Evolutionary conservation across 1,140 invertebrate genomes (phyloP).

Genomic region (Drosophila sp.): DNA sequence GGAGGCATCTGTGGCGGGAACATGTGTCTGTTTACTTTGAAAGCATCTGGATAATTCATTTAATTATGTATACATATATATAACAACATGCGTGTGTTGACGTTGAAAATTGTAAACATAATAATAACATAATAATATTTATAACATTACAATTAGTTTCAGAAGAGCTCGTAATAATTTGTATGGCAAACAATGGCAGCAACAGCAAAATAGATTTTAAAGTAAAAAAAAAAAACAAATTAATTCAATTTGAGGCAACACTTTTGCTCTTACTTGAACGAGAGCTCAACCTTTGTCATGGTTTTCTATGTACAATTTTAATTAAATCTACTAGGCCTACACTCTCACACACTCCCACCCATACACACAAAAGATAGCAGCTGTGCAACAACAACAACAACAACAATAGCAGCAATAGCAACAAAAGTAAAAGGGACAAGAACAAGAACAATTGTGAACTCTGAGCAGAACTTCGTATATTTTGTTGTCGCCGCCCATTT

Average conservation of each 20-base stretch:
- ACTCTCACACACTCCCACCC: slow-evolving; percentile 12
- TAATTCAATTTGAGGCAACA: slow-evolving; percentile 40
- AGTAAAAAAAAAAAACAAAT: slow-evolving; percentile 17
- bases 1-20: not conserved
- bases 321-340: slow-evolving; percentile 75
- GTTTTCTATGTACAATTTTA: slow-evolving; percentile 68
- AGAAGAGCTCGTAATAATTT: slow-evolving; percentile 10
- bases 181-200: not conserved
- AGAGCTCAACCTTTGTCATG: slow-evolving; percentile 49
- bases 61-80: slow-evolving; percentile 28
- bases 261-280: not conserved
- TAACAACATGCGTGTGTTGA: slow-evolving; percentile 2
- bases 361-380: slow-evolving; percentile 40
- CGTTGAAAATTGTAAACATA: slow-evolving; percentile 9
- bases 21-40: slow-evolving; percentile 4
- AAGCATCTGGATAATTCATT: slow-evolving; percentile 35
- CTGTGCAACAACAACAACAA: slow-evolving; percentile 59
- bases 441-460: slow-evolving; percentile 46
- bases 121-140: slow-evolving; percentile 30
- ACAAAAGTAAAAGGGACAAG: slow-evolving; percentile 46
- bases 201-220: slow-evolving; percentile 14
- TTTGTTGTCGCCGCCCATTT: slow-evolving; percentile 46
- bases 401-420: slow-evolving; percentile 43
- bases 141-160: slow-evolving; percentile 33
- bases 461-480: slow-evolving; percentile 39